Evolutionary conservation across 1,140 invertebrate species (phyloP), one percentile per base, ranked within the genome.

Genomic region (Lepidotrigona ventralis): DNA sequence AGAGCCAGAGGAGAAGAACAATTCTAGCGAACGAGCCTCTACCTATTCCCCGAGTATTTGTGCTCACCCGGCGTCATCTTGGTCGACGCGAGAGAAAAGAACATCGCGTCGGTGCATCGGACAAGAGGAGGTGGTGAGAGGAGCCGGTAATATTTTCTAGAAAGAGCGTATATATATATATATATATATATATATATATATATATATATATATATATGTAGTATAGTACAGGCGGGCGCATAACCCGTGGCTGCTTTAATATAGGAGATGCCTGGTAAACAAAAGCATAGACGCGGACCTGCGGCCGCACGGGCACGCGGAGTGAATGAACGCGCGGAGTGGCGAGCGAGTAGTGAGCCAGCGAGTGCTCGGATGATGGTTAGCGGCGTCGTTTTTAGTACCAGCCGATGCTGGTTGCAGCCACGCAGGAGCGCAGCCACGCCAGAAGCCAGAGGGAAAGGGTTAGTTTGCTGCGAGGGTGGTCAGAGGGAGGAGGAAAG

Each of bases 241-340:
- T 79, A 85, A 72, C 83, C 39, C 70, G 85, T 79, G 86, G 68
- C 63, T 68, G 90, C 83, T 93, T 94, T 93, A 94, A 94, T 93
- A 94, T 91, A 93, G 88, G 90, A 94, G 92, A 93, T 93, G 93
- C 87, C 90, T 92, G 87, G 92, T 92, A 94, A 94, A 94, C 93
- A 94, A 94, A 94, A 93, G 93, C 92, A 89, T 90, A 91, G 92
- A 93, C 91, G 87, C 92, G 91, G 88, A 92, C 89, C 82, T 85
- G 54, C 39, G 39, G 39, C 39, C 39, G 39, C 39, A 46, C 39
- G 66, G 70, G 79, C 76, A 79, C 81, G 76, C 79, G 82, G 90
- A 92, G 90, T 91, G 93, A 93, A 91, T 92, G 91, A 92, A 89
- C 87, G 86, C 39, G 39, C 54, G 74, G 86, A 66, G 74, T 88